phyloP scores from a whole-genome alignment of 2,888 invertebrate species.

The Zelleria hepariella region DNA sequence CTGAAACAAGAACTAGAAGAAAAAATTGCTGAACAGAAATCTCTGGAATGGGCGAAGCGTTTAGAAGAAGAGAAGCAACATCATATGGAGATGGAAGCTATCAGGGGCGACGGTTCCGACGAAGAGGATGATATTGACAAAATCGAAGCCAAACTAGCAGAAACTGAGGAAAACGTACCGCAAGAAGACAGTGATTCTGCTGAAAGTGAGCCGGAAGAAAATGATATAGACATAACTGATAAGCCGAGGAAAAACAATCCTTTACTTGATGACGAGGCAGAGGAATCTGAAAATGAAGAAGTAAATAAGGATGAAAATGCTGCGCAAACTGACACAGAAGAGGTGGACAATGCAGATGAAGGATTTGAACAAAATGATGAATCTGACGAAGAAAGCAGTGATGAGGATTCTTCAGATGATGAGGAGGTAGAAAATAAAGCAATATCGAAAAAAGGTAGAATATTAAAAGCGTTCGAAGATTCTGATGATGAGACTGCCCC shows the following conservation, averaged over 20 bases:
- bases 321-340: slow-evolving; percentile 19
- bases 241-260: slow-evolving; percentile 52
- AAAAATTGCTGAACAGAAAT: slow-evolving; percentile 79
- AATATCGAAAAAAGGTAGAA: slow-evolving; percentile 48
- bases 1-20: slow-evolving; percentile 79
- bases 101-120: slow-evolving; percentile 28
- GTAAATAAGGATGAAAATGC: slow-evolving; percentile 13
- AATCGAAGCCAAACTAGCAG: slow-evolving; percentile 45
- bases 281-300: slow-evolving; percentile 56
- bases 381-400: slow-evolving; percentile 30
- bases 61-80: slow-evolving; percentile 62
- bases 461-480: slow-evolving; percentile 63
- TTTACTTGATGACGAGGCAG: slow-evolving; percentile 64
- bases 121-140: slow-evolving; percentile 51
- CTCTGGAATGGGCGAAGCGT: slow-evolving; percentile 78
- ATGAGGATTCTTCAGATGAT: slow-evolving; percentile 40
- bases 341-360: slow-evolving; percentile 20
- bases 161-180: slow-evolving; percentile 33
- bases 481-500: slow-evolving; percentile 49
- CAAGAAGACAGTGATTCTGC: slow-evolving; percentile 40
- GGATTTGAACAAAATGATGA: slow-evolving; percentile 24
- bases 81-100: slow-evolving; percentile 46
- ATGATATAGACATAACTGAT: slow-evolving; percentile 42
- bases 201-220: slow-evolving; percentile 64
- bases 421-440: slow-evolving; percentile 23